phyloP scores from a whole-genome alignment of 2,113 vertebrate species.

The Neopipo cinnamomea region DNA sequence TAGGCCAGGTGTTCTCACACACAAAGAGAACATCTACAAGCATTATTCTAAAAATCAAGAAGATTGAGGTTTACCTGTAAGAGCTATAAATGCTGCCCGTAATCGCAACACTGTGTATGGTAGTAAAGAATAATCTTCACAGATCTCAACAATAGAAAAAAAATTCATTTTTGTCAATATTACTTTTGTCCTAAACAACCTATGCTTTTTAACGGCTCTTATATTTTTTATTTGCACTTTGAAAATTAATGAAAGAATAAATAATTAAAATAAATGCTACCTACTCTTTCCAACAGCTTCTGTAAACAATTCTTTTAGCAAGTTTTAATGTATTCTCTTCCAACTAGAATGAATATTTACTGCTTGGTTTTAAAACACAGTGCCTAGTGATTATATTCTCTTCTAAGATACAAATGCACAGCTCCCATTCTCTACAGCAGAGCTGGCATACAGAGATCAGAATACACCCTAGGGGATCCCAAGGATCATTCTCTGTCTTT shows the following conservation, averaged over 20 bases:
- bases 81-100: neutral
- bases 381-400: neutral
- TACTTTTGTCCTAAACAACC: neutral
- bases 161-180: neutral
- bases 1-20: neutral
- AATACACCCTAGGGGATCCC: neutral
- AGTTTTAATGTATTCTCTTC: slow-evolving; percentile 9
- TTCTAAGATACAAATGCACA: neutral
- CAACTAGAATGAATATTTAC: slow-evolving; percentile 1
- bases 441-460: neutral
- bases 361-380: slow-evolving; percentile 19
- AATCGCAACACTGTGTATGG: neutral
- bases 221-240: neutral
- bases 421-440: neutral
- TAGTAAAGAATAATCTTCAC: neutral
- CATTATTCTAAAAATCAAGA: neutral
- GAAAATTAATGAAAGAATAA: slow-evolving; percentile 11
- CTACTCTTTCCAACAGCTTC: neutral
- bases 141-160: neutral
- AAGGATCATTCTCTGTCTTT: neutral
- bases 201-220: neutral
- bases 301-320: slow-evolving; percentile 26
- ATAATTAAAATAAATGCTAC: slow-evolving; percentile 11
- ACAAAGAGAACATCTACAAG: neutral
- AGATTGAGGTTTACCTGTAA: neutral